These are phyloP conservation scores for Rotaria socialis DNA, from an alignment of 2,888 invertebrate genomes.

Conservation along the genomic window DNA sequence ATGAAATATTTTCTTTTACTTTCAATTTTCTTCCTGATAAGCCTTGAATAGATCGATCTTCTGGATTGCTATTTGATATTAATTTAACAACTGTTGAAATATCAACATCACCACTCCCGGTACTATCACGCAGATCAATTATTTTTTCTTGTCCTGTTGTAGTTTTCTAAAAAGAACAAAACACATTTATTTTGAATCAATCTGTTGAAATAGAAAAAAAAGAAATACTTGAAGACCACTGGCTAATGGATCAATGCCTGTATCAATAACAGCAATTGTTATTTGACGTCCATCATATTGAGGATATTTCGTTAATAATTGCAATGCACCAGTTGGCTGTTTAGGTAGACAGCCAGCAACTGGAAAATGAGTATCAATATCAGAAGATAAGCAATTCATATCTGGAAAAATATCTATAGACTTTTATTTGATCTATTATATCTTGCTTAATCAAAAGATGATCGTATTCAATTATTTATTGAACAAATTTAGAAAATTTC, in stretches of 20 bases:
- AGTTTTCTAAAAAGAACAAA: conserved; percentile 67
- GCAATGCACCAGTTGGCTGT: conserved; percentile 82
- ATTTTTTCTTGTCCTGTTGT: conserved; percentile 84
- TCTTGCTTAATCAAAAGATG: no score
- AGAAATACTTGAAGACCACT: conserved; percentile 75
- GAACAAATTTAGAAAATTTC: no score
- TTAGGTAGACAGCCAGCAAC: conserved; percentile 66
- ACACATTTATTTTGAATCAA: conserved; percentile 48
- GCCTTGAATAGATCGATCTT: conserved; percentile 65
- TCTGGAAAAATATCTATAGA: background rate
- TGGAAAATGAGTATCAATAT: conserved; percentile 36
- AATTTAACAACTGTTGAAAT: conserved; percentile 70
- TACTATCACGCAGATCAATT: conserved; percentile 87
- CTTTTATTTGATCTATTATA: no score
- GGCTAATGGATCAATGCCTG: conserved; percentile 93
- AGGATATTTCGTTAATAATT: conserved; percentile 81
- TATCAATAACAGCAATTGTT: conserved; percentile 90
- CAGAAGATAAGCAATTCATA: background rate
- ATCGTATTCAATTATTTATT: no score
- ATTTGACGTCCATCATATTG: conserved; percentile 84
- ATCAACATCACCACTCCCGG: conserved; percentile 92
- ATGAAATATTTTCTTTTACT: conserved; percentile 62
- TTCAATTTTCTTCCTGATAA: conserved; percentile 80
- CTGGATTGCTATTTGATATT: conserved; percentile 68
- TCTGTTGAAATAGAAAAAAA: background rate